Percentiles rank a stretch among this genome's conserved stretches.
Conservation (phyloP, 2,113 vertebrate species). For the Beaufortia kweichowensis region DNA sequence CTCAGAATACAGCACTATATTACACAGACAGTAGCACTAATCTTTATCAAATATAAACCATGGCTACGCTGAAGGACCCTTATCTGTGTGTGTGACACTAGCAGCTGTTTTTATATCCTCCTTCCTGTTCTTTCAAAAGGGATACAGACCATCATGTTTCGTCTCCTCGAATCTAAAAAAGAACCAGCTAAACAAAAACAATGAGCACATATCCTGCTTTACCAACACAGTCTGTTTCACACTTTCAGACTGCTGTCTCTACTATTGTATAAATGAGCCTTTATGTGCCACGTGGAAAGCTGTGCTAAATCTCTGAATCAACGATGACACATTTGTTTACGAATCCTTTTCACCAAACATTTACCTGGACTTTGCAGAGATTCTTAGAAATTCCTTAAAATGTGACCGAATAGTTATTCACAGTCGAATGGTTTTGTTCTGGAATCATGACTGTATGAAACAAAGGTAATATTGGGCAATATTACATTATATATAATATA, state of each 20-base stretch:
- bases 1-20: background rate
- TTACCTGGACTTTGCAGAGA: background rate
- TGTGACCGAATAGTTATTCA: background rate
- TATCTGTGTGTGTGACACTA: slow-evolving; percentile 19
- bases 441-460: background rate
- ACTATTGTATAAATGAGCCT: too few relatives aligned
- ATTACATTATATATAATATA: background rate
- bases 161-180: slow-evolving; percentile 68
- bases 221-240: slow-evolving; percentile 14
- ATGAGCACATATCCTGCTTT: slow-evolving; percentile 67
- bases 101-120: slow-evolving; percentile 41
- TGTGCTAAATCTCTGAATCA: background rate
- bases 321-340: background rate
- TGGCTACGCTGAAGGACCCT: slow-evolving; percentile 4
- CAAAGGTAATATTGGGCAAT: background rate
- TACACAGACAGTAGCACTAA: background rate
- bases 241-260: background rate
- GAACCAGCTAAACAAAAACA: slow-evolving; percentile 65
- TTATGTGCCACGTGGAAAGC: slow-evolving; percentile 12
- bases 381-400: slow-evolving; percentile 19
- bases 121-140: slow-evolving; percentile 55
- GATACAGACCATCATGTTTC: slow-evolving; percentile 69
- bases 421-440: background rate
- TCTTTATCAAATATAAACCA: background rate
- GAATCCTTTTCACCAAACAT: background rate